Conservation (phyloP, 1,140 invertebrate genomes). For the Amyelois transitella region DNA sequence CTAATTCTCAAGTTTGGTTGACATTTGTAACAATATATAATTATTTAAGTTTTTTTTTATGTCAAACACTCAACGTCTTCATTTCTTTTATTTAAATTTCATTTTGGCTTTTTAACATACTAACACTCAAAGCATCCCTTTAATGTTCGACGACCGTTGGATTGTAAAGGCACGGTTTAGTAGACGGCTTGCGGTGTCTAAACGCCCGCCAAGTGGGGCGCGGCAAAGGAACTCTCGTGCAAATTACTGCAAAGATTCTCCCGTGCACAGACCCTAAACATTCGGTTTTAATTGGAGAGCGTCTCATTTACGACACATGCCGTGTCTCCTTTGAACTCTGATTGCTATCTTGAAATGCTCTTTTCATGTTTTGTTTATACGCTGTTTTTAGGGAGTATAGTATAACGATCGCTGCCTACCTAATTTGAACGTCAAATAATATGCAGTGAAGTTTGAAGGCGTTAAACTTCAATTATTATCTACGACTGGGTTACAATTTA, state of each 20-base stretch:
- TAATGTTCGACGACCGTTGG: slow-evolving; percentile 10
- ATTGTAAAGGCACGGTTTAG: slow-evolving; percentile 12
- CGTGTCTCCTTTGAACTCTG: slow-evolving; percentile 57
- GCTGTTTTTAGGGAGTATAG: neutral
- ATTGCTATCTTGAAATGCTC: slow-evolving; percentile 46
- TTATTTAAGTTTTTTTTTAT: neutral
- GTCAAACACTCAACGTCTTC: neutral
- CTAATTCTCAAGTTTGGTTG: no score
- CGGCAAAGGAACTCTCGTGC: slow-evolving; percentile 40
- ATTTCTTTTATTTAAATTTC: slow-evolving; percentile 2
- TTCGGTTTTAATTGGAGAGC: slow-evolving; percentile 64
- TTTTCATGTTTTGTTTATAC: slow-evolving; percentile 12
- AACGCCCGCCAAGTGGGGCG: slow-evolving; percentile 29
- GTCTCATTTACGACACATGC: slow-evolving; percentile 60
- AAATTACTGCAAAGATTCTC: slow-evolving; percentile 52
- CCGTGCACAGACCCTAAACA: slow-evolving; percentile 40
- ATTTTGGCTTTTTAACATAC: slow-evolving; percentile 28
- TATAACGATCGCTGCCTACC: neutral
- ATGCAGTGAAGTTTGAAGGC: no score
- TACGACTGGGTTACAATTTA: no score
- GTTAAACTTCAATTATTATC: no score
- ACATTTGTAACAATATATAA: no score
- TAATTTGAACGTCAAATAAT: no score
- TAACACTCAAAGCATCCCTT: slow-evolving; percentile 21
- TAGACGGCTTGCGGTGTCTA: slow-evolving; percentile 33